phyloP scores from a whole-genome alignment of 2,888 invertebrate species.

The Agrotis segetum region DNA sequence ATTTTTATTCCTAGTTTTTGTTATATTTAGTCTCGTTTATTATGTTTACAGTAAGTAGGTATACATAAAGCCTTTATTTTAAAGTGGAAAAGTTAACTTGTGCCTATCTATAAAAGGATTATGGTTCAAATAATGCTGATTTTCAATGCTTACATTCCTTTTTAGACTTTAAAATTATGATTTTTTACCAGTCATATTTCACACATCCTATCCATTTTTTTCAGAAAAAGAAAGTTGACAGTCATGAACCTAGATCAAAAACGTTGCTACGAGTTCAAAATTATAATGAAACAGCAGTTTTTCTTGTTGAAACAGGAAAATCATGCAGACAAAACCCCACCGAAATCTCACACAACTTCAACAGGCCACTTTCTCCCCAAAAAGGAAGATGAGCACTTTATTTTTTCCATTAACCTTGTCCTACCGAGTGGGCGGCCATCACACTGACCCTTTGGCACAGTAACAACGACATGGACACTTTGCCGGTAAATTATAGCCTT shows the following conservation, averaged over 20 bases:
- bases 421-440: slow-evolving; percentile 50
- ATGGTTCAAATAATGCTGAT: too few species aligned
- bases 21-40: too few species aligned
- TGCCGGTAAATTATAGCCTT: slow-evolving; percentile 56
- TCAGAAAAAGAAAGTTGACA: too few species aligned
- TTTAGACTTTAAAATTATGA: too few species aligned
- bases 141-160: too few species aligned
- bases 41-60: background rate
- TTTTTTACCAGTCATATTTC: too few species aligned
- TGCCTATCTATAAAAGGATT: background rate
- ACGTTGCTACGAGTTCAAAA: too few species aligned
- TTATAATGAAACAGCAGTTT: background rate
- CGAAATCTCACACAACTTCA: background rate
- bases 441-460: slow-evolving; percentile 58
- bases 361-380: slow-evolving; percentile 39
- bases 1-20: too few species aligned
- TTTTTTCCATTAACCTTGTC: slow-evolving; percentile 55
- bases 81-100: background rate
- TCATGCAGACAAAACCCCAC: background rate
- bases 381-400: slow-evolving; percentile 52
- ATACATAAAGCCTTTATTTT: background rate
- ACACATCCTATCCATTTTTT: too few species aligned
- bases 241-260: too few species aligned
- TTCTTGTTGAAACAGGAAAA: background rate
- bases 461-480: slow-evolving; percentile 53